These are phyloP conservation scores for Prorops nasuta DNA, from an alignment of 1,140 invertebrate species.

Conservation along the genomic window DNA sequence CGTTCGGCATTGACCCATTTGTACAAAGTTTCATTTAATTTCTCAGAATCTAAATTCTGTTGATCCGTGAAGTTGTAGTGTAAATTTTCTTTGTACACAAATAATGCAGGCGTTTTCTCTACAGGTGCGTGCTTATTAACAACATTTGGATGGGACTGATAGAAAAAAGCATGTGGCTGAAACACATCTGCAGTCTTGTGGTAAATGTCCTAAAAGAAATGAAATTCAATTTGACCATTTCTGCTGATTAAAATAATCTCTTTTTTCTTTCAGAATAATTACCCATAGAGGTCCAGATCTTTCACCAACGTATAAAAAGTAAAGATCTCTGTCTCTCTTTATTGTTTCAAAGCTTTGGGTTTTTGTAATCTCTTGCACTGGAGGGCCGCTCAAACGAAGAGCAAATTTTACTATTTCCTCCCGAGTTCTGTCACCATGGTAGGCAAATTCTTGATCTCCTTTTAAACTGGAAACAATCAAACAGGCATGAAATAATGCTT, in stretches of 20 bases:
- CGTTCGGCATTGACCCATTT: constrained; percentile 89
- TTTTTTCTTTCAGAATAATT: constrained; percentile 13
- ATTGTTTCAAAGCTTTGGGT: constrained; percentile 75
- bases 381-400: constrained; percentile 81
- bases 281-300: constrained; percentile 77
- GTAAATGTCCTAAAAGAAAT: constrained; percentile 68
- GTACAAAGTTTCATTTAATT: constrained; percentile 68
- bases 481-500: constrained; percentile 5
- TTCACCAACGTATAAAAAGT: constrained; percentile 85
- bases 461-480: constrained; percentile 68
- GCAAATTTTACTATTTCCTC: constrained; percentile 95
- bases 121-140: constrained; percentile 67
- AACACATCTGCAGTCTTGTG: constrained; percentile 71
- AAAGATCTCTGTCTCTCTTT: constrained; percentile 73
- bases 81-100: constrained; percentile 82
- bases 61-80: constrained; percentile 72
- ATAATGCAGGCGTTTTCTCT: constrained; percentile 67
- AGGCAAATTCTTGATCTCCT: constrained; percentile 76
- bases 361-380: constrained; percentile 76
- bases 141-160: constrained; percentile 68
- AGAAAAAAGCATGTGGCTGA: constrained; percentile 84
- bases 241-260: neutral
- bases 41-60: constrained; percentile 55
- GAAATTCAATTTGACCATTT: constrained; percentile 6
- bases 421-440: constrained; percentile 84